phyloP scores from a whole-genome alignment of 1,140 invertebrate species.

The Drosophila suzukii region DNA sequence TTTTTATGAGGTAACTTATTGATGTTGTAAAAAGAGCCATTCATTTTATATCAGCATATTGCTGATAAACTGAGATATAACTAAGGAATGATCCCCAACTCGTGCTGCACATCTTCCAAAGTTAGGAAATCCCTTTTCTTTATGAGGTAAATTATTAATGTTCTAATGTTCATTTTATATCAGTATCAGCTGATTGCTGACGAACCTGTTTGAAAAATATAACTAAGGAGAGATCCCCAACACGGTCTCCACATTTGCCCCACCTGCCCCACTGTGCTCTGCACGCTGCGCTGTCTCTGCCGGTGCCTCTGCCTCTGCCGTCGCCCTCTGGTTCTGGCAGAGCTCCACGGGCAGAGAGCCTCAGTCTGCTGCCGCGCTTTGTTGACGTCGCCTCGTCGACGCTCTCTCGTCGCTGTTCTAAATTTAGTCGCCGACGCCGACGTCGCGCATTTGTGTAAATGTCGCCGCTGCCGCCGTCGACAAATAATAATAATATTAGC shows the following conservation, averaged over 20 bases:
- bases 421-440: conserved; percentile 64
- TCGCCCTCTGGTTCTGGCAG: conserved; percentile 27
- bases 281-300: not conserved
- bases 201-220: too few relatives aligned
- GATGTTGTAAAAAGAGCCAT: too few relatives aligned
- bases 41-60: too few relatives aligned
- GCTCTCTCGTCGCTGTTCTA: conserved; percentile 50
- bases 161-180: too few relatives aligned
- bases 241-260: not conserved
- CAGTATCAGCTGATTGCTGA: too few relatives aligned
- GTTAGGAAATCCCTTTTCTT: too few relatives aligned
- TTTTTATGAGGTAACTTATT: too few relatives aligned
- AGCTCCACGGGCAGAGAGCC: conserved; percentile 13
- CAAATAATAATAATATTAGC: conserved; percentile 26
- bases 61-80: too few relatives aligned
- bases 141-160: too few relatives aligned
- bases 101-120: not conserved
- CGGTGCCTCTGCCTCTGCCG: conserved; percentile 12
- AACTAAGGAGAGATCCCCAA: too few relatives aligned
- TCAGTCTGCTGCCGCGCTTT: conserved; percentile 71
- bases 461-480: conserved; percentile 41
- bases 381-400: conserved; percentile 42
- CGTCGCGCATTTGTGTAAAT: conserved; percentile 65
- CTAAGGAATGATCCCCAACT: too few relatives aligned
- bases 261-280: conserved; percentile 20